These are phyloP conservation scores for Platorchestia sp. DNA, from an alignment of 1,140 invertebrate species.

Conservation along the genomic window DNA sequence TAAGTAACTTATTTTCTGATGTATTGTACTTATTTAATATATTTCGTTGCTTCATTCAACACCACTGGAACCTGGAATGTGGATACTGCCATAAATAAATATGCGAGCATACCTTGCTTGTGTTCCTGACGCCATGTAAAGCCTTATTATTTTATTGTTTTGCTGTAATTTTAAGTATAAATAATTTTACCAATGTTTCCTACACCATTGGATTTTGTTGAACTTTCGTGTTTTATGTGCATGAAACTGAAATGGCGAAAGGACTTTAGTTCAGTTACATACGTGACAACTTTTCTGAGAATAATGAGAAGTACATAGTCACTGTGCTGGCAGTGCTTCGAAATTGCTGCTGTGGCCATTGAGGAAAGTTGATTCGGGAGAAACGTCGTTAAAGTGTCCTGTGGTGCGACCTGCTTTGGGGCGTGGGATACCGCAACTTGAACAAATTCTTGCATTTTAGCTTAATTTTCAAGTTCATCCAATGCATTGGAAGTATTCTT, in stretches of 20 bases:
- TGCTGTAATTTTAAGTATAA: background rate
- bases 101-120: background rate
- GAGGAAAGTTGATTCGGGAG: background rate
- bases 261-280: background rate
- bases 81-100: too few relatives aligned
- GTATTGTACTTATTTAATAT: background rate
- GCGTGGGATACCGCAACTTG: too few relatives aligned
- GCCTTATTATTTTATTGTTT: background rate
- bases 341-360: background rate
- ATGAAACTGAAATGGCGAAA: background rate
- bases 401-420: background rate
- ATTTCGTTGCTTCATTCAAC: background rate
- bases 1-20: background rate
- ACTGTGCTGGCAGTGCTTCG: too few relatives aligned
- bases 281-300: background rate
- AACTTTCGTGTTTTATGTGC: background rate
- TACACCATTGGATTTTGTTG: background rate
- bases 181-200: background rate
- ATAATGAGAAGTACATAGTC: background rate
- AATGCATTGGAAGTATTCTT: background rate
- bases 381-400: background rate
- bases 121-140: background rate
- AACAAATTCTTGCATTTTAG: background rate
- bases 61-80: too few relatives aligned
- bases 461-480: background rate